These are phyloP conservation scores for Melieria picta DNA, from an alignment of 2,888 invertebrate genomes.

Conservation along the genomic window DNA sequence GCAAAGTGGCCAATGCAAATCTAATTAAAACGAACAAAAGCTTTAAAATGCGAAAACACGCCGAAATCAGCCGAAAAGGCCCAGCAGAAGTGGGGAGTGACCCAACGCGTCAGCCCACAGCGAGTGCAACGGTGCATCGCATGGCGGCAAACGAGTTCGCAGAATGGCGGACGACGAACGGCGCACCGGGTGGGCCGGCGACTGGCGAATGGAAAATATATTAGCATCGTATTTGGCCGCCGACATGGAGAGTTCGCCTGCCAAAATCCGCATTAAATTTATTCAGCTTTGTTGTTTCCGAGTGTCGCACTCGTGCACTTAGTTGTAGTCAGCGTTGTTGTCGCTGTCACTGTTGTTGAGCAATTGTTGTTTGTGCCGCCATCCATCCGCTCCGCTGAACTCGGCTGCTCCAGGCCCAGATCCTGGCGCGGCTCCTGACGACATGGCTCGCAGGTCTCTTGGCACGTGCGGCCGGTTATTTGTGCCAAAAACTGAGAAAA, in stretches of 20 bases:
- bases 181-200: not conserved
- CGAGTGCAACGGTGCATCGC: constrained; percentile 6
- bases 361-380: not conserved
- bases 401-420: not conserved
- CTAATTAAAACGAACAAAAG: constrained; percentile 38
- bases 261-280: constrained; percentile 64
- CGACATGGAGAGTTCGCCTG: constrained; percentile 50
- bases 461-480: constrained; percentile 22
- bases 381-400: not conserved
- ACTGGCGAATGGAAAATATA: constrained; percentile 31
- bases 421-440: constrained; percentile 27
- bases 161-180: not conserved
- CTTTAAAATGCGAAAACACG: constrained; percentile 25
- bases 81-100: not conserved
- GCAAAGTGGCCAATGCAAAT: constrained; percentile 31
- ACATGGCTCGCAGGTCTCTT: constrained; percentile 42
- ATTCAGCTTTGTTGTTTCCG: constrained; percentile 55
- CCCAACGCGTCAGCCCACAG: not conserved
- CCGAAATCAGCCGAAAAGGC: constrained; percentile 2
- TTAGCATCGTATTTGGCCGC: constrained; percentile 41
- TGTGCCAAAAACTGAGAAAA: too few species aligned
- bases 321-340: not conserved
- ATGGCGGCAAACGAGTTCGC: not conserved
- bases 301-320: not conserved
- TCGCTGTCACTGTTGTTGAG: not conserved